Evolutionary conservation across 2,113 vertebrate species (phyloP), one percentile per base, ranked within the genome.

Genomic region (Pterocles orientalis): DNA sequence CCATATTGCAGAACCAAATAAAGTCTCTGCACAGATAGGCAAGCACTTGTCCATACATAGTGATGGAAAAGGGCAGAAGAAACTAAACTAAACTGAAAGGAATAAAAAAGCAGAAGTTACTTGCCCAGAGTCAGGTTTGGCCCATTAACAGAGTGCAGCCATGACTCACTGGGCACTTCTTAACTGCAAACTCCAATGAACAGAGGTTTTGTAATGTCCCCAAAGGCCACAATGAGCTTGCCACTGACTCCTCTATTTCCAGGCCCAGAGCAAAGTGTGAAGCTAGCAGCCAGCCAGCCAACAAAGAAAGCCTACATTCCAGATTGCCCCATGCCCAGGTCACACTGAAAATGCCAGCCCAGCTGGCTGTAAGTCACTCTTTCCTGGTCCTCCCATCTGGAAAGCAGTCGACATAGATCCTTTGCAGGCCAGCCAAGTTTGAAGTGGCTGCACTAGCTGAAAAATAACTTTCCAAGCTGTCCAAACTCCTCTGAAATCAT

Each of bases 191-290:
- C 88, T 29, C 29, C 85, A 83, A 7, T 48, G 39, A 92, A 60
- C 7, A 2, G 21, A 80, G n/a, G 23, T 29, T 88, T 77, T 93
- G 82, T 61, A 90, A 88, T 60, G n/a, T 77, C 43, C 70, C 51
- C 79, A 71, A 24, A 58, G 82, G 18, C 39, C 64, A 18, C 25
- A 14, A 8, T 15, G 43, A 90, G 54, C 29, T 78, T 69, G 41
- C 84, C 86, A 71, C 56, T 81, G 51, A 75, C 18, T 90, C 78
- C 85, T 93, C 12, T 62, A 48, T 78, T 96, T 93, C 76, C 64
- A 90, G 43, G 34, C 33, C 24, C 56, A 61, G 29, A 70, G 64
- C 18, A 68, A 93, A 77, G n/a, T 48, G 66, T 66, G 79, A 80
- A 80, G 33, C 25, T 88, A 81, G 45, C 39, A 54, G 25, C 6